Conservation (phyloP, 2,113 vertebrate species). For the Herpailurus yagouaroundi region DNA sequence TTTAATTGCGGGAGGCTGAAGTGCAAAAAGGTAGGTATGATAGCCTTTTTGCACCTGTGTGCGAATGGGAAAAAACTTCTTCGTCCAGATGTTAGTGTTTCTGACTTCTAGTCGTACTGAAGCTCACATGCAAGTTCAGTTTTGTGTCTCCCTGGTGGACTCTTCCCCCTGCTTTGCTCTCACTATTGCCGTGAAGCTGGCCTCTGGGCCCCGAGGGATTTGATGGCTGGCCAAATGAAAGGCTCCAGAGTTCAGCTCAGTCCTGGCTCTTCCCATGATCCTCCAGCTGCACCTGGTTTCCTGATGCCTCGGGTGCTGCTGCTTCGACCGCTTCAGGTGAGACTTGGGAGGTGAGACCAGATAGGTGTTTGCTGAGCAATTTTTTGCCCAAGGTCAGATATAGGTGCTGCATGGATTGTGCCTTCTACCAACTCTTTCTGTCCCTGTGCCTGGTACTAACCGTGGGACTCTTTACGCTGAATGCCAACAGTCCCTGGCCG, state of each 20-base stretch:
- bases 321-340: background rate
- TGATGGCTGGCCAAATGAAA: background rate
- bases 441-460: background rate
- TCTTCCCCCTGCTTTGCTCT: background rate
- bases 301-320: background rate
- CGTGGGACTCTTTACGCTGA: background rate
- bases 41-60: background rate
- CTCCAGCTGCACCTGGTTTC: background rate
- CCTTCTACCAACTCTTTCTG: background rate
- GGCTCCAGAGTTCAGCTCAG: background rate
- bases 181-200: background rate
- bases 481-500: background rate
- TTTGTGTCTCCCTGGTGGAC: background rate
- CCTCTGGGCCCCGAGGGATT: background rate
- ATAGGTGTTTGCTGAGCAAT: background rate
- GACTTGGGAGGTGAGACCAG: background rate
- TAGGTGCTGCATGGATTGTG: background rate
- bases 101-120: background rate
- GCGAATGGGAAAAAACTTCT: background rate
- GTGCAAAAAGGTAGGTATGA: background rate
- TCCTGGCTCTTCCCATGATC: background rate
- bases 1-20: constrained; percentile 64
- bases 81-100: background rate
- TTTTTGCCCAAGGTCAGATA: background rate
- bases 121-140: background rate